Percentiles rank a stretch among this genome's conserved stretches.
Evolutionary conservation across 2,888 invertebrate species (phyloP).

Genomic region (Conops quadrifasciatus): DNA sequence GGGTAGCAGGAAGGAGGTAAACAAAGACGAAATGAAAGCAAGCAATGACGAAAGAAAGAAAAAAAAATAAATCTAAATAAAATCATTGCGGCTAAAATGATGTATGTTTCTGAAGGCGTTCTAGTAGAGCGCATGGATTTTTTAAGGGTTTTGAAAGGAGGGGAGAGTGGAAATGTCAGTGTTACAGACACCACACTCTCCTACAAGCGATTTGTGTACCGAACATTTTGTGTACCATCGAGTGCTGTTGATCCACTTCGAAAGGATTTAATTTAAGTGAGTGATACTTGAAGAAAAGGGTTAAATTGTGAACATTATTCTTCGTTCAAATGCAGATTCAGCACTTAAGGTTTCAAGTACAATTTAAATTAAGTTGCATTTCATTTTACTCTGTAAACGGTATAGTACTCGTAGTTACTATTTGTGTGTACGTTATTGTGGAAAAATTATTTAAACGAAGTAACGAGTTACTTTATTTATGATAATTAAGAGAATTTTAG

Average conservation of each 20-base stretch:
- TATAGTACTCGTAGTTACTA: no score
- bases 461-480: no score
- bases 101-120: constrained; percentile 27
- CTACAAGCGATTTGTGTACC: constrained; percentile 10
- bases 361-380: no score
- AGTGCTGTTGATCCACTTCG: not conserved
- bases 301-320: not conserved
- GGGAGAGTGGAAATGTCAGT: not conserved
- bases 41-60: not conserved
- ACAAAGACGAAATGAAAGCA: not conserved
- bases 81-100: constrained; percentile 11
- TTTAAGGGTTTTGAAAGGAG: constrained; percentile 12
- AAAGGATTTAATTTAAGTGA: constrained; percentile 12
- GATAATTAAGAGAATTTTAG: no score
- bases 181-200: not conserved
- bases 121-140: no score
- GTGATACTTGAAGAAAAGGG: constrained; percentile 19
- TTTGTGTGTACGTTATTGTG: no score
- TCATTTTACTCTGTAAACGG: no score
- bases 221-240: constrained; percentile 7
- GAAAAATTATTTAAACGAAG: no score
- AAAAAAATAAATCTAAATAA: not conserved
- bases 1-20: not conserved
- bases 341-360: no score
- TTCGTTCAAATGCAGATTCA: no score